These are phyloP conservation scores for Spodoptera picta DNA, from an alignment of 2,888 invertebrate genomes.

Conservation along the genomic window DNA sequence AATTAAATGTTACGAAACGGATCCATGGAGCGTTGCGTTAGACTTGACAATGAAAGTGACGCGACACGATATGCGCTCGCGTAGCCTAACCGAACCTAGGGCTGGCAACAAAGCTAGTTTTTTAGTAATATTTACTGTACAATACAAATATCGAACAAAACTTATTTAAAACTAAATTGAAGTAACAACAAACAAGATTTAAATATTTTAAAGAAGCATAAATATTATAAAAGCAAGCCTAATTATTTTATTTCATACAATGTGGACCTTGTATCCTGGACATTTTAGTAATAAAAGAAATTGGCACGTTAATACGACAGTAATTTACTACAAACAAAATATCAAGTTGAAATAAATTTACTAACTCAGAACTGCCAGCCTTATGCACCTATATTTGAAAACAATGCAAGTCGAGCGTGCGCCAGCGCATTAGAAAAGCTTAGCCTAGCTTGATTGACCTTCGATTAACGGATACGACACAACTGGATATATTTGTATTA, in stretches of 20 bases:
- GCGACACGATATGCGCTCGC: slow-evolving; percentile 57
- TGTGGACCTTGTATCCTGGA: too few species aligned
- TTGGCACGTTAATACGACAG: too few species aligned
- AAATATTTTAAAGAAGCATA: too few species aligned
- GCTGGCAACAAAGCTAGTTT: slow-evolving; percentile 8
- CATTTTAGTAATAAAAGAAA: too few species aligned
- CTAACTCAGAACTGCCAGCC: slow-evolving; percentile 27
- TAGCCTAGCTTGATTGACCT: slow-evolving; percentile 42
- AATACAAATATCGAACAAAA: too few species aligned
- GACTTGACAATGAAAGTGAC: slow-evolving; percentile 71
- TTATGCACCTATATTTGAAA: slow-evolving; percentile 41
- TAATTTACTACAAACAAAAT: neutral
- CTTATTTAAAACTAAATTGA: too few species aligned
- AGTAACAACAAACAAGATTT: too few species aligned
- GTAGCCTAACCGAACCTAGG: slow-evolving; percentile 38
- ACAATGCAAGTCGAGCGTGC: slow-evolving; percentile 50
- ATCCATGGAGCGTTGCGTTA: slow-evolving; percentile 61
- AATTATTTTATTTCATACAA: too few species aligned
- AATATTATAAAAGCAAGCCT: too few species aligned
- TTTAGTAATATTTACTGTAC: too few species aligned
- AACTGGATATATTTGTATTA: slow-evolving; percentile 23
- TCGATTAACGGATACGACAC: slow-evolving; percentile 45
- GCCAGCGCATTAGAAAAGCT: slow-evolving; percentile 32
- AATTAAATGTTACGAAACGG: slow-evolving; percentile 63
- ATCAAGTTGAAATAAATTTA: too few species aligned